These are phyloP conservation scores for Oreotrochilus melanogaster DNA, from an alignment of 2,113 vertebrate species.

Conservation along the genomic window DNA sequence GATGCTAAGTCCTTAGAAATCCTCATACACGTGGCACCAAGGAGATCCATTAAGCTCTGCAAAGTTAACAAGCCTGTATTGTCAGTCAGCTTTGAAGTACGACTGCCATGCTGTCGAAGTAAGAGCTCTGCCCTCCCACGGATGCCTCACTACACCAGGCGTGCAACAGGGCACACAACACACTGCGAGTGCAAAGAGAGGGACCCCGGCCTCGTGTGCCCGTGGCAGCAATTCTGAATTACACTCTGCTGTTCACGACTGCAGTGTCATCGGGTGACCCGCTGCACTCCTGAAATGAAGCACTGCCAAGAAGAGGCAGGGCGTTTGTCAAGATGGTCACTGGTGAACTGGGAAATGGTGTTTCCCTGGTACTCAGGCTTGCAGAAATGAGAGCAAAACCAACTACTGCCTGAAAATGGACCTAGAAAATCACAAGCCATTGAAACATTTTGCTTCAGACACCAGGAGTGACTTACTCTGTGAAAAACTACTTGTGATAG, in stretches of 20 bases:
- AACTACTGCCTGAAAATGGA: background rate
- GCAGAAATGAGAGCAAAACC: background rate
- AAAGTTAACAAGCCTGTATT: slow-evolving; percentile 27
- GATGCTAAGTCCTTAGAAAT: slow-evolving; percentile 36
- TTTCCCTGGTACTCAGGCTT: background rate
- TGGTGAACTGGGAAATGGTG: background rate
- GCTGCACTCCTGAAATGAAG: background rate
- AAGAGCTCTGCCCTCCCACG: slow-evolving; percentile 42
- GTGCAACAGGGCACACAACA: rapidly evolving
- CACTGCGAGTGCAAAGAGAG: background rate
- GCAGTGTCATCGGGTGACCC: background rate
- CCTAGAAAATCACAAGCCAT: background rate
- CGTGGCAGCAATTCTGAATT: background rate
- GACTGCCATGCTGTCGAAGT: slow-evolving; percentile 40
- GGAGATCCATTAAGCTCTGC: slow-evolving; percentile 56
- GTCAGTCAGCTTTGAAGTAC: slow-evolving; percentile 56
- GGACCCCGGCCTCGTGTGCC: background rate
- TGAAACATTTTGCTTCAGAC: background rate
- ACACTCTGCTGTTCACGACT: background rate
- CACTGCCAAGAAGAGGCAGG: background rate
- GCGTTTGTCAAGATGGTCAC: background rate
- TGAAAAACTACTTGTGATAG: background rate
- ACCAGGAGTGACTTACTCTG: background rate
- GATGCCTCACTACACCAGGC: slow-evolving; percentile 3
- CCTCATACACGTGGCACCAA: background rate